phyloP scores from a whole-genome alignment of 2,113 vertebrate species.

The Pristiophorus japonicus region DNA sequence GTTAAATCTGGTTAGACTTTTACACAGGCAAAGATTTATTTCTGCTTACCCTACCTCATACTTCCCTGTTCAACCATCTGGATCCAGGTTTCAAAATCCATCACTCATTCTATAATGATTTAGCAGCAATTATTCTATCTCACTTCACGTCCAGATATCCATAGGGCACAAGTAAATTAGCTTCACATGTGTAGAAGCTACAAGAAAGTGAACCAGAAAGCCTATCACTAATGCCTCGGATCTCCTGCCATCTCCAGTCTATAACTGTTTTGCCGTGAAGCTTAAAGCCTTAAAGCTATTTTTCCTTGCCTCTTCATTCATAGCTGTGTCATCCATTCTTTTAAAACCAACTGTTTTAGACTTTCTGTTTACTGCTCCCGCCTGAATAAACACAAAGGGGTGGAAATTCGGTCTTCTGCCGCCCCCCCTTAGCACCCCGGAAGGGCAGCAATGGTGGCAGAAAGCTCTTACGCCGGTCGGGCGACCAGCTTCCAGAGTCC shows the following conservation, averaged over 20 bases:
- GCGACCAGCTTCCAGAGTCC: too few species aligned
- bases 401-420: too few species aligned
- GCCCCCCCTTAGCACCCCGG: too few species aligned
- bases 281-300: not conserved
- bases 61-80: not conserved
- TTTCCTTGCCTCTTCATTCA: not conserved
- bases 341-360: not conserved
- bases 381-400: not conserved
- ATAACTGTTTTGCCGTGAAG: too few species aligned
- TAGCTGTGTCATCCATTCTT: not conserved
- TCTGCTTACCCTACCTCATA: not conserved
- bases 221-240: not conserved
- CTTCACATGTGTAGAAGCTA: not conserved
- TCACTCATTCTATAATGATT: not conserved
- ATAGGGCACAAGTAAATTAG: slow-evolving; percentile 21
- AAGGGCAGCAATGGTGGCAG: too few species aligned
- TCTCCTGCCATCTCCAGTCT: not conserved
- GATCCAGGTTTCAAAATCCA: not conserved
- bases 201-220: not conserved
- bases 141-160: slow-evolving; percentile 6
- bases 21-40: not conserved
- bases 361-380: not conserved
- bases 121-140: not conserved
- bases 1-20: not conserved
- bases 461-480: too few species aligned